Base-by-base conservation (phyloP, 2,888 invertebrate species). In the Diadegma fenestrale region DNA sequence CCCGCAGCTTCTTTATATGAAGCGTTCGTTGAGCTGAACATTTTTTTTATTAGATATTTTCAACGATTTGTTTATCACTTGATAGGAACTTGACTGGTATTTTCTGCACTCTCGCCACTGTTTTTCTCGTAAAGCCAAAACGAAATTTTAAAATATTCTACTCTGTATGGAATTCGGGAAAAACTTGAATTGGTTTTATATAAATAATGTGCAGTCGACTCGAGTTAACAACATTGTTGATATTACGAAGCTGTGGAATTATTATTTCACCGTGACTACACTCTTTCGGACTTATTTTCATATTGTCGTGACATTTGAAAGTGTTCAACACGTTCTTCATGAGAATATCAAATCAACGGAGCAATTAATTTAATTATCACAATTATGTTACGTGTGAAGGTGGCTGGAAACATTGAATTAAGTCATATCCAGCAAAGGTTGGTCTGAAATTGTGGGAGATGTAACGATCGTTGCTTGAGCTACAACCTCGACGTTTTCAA, bases 401-500 rank as follows among this genome's bases (percentile, higher is more conserved):
- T 63, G 80, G 76, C 51, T 58, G 45, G 45, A 58, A 14, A 76
- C 63, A 84, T 51, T 48, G 69, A 43, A 84, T 81, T 69, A 81
- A 68, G 33, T 54, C 71, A 72, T 43, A 66, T 58, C 71, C 37
- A 37, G 26, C n/a, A 17, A 43, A 26, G 45, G 71, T 43, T 45
- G 22, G 12, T 66, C 43, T 54, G 58, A 37, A 71, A 80, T 58
- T 66, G 66, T 63, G 41, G 37, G 73, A 73, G 51, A 78, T 68
- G 80, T 84, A 84, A 84, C 84, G 80, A 80, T 84, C 80, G 80
- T 1, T 43, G 37, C 69, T 30, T 17, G 33, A 77, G 77, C 68
- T 63, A 68, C 68, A 61, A 68, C 48, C 72, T 77, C 77, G 33
- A 68, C 77, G 76, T 77, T 77, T 75, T 75, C 41, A 19, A 10